Conservation (phyloP, 2,888 invertebrate genomes). For the Troglohyphantes excavatus region DNA sequence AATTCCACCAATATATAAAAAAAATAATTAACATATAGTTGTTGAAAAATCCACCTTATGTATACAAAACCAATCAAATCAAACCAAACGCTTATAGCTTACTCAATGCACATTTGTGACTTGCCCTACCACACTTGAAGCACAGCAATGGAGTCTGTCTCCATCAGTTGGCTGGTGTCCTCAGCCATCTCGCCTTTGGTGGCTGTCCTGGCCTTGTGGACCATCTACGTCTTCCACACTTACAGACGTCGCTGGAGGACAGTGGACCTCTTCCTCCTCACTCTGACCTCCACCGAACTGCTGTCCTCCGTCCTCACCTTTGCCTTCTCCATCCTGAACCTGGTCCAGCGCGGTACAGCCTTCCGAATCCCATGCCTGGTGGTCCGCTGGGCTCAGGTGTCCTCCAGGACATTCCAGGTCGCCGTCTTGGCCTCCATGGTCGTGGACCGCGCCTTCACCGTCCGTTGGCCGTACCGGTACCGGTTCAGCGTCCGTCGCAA, state of each 20-base stretch:
- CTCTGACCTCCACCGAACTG: slow-evolving; percentile 82
- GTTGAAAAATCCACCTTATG: too few species aligned
- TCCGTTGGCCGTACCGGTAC: slow-evolving; percentile 82
- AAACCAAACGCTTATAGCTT: too few species aligned
- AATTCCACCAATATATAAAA: too few species aligned
- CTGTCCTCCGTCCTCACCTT: slow-evolving; percentile 79
- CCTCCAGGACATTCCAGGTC: slow-evolving; percentile 85
- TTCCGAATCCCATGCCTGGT: slow-evolving; percentile 82
- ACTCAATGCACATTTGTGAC: too few species aligned
- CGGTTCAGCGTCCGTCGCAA: slow-evolving; percentile 82
- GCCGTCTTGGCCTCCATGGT: slow-evolving; percentile 84
- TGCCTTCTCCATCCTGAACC: slow-evolving; percentile 79
- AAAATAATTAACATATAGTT: too few species aligned
- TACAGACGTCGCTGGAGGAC: slow-evolving; percentile 84
- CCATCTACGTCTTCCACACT: slow-evolving; percentile 84
- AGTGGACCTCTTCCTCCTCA: slow-evolving; percentile 84
- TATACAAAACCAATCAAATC: too few species aligned
- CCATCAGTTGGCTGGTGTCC: slow-evolving; percentile 81
- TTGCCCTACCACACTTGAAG: too few species aligned
- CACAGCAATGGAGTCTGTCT: slow-evolving; percentile 79
- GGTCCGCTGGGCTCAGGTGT: slow-evolving; percentile 84
- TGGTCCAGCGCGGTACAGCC: slow-evolving; percentile 71
- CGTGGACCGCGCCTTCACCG: slow-evolving; percentile 83
- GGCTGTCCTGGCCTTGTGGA: slow-evolving; percentile 82
- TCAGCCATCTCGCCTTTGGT: slow-evolving; percentile 84